Evolutionary conservation across 2,113 vertebrate genomes (phyloP).

Genomic region (Centrocercus urophasianus): DNA sequence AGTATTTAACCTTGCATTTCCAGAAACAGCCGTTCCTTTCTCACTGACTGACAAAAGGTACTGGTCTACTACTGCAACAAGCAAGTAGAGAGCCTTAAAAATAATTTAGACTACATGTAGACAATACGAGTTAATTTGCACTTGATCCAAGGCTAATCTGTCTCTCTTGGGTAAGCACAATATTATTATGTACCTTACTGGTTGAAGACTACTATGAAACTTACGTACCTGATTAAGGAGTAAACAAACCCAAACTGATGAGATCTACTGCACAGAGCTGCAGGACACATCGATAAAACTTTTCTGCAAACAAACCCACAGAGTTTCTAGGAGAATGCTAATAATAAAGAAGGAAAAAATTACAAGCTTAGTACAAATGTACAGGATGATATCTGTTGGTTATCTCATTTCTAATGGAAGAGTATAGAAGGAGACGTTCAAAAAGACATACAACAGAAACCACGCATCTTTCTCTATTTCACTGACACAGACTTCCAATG

Average conservation of each 20-base stretch:
- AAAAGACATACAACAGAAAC: conserved; percentile 13
- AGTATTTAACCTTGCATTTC: background rate
- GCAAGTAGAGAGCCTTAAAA: background rate
- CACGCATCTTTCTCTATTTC: background rate
- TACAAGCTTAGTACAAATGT: background rate
- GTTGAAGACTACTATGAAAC: background rate
- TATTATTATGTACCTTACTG: background rate
- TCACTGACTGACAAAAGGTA: background rate
- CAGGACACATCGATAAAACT: background rate
- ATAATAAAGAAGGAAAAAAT: background rate
- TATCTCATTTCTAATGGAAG: background rate
- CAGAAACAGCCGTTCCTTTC: conserved; percentile 9
- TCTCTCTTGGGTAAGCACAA: background rate
- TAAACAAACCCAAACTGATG: background rate
- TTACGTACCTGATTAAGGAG: background rate
- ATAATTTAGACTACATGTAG: background rate
- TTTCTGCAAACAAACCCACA: background rate
- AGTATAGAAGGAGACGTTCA: background rate
- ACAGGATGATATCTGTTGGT: background rate
- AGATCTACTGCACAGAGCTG: fast-evolving
- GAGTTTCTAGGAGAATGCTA: background rate
- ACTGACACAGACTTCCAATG: background rate
- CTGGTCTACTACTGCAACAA: background rate
- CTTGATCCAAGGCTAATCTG: conserved; percentile 10
- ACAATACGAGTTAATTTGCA: background rate